These are phyloP conservation scores for Microcebus lehilahytsara DNA, from an alignment of 2,113 vertebrate genomes.

Conservation along the genomic window DNA sequence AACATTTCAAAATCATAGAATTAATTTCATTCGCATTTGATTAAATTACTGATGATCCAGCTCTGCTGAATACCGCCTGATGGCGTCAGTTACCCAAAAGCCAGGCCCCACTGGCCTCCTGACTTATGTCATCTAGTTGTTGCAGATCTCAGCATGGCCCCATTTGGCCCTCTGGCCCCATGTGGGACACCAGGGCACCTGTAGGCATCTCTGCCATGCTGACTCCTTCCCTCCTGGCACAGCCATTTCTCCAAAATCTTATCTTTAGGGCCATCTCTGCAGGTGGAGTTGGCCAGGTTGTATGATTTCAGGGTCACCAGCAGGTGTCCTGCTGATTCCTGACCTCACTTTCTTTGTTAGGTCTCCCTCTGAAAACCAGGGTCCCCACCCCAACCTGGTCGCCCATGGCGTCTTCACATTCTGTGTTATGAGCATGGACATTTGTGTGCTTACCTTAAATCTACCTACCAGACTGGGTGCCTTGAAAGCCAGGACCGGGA, in stretches of 20 bases:
- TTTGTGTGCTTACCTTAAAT: background rate
- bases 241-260: background rate
- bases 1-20: slow-evolving; percentile 43
- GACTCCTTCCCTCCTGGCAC: background rate
- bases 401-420: background rate
- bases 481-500: background rate
- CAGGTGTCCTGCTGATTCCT: background rate
- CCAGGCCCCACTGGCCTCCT: background rate
- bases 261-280: background rate
- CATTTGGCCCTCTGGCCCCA: background rate
- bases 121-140: background rate
- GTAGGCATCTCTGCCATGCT: background rate
- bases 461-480: background rate
- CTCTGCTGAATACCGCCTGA: background rate
- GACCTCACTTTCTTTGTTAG: background rate
- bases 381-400: background rate
- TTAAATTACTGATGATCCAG: background rate
- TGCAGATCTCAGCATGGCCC: background rate
- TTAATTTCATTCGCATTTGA: slow-evolving; percentile 19
- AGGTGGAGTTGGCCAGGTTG: background rate
- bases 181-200: background rate
- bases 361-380: background rate
- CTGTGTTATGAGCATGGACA: background rate
- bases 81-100: background rate
- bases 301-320: background rate